These are phyloP conservation scores for Gobio occitaniae DNA, from an alignment of 2,797 vertebrate genomes.

Conservation along the genomic window DNA sequence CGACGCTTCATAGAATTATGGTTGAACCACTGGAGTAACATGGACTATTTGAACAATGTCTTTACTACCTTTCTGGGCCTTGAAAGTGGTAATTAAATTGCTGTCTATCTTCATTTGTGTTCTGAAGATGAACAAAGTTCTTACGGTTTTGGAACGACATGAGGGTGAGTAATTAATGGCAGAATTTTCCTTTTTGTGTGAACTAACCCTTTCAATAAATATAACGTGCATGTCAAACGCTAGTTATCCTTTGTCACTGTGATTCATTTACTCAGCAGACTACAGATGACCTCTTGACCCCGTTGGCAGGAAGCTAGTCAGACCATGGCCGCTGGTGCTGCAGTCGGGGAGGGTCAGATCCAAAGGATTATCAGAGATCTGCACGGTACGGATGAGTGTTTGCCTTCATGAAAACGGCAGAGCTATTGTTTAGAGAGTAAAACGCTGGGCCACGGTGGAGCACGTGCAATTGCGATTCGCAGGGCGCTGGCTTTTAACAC, in stretches of 20 bases:
- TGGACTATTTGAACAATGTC: too few relatives aligned
- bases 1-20: too few relatives aligned
- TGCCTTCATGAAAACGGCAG: not conserved
- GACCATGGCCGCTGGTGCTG: conserved; percentile 83
- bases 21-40: too few relatives aligned
- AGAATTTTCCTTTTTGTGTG: too few relatives aligned
- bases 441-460: not conserved
- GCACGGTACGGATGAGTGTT: conserved; percentile 81
- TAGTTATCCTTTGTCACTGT: conserved; percentile 50
- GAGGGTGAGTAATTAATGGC: too few relatives aligned
- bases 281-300: conserved; percentile 74
- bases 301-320: conserved; percentile 69
- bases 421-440: not conserved
- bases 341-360: conserved; percentile 86
- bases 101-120: too few relatives aligned
- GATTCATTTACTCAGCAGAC: conserved; percentile 77
- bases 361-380: conserved; percentile 95
- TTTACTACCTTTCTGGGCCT: too few relatives aligned
- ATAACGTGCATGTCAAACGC: not conserved
- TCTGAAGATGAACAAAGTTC: too few relatives aligned
- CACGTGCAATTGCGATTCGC: not conserved
- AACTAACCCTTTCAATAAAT: not conserved
- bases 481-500: conserved; percentile 23
- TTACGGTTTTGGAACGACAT: too few relatives aligned
- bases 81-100: too few relatives aligned